These are phyloP conservation scores for Atherinosoma microstoma DNA, from an alignment of 2,797 vertebrate species.

Conservation along the genomic window DNA sequence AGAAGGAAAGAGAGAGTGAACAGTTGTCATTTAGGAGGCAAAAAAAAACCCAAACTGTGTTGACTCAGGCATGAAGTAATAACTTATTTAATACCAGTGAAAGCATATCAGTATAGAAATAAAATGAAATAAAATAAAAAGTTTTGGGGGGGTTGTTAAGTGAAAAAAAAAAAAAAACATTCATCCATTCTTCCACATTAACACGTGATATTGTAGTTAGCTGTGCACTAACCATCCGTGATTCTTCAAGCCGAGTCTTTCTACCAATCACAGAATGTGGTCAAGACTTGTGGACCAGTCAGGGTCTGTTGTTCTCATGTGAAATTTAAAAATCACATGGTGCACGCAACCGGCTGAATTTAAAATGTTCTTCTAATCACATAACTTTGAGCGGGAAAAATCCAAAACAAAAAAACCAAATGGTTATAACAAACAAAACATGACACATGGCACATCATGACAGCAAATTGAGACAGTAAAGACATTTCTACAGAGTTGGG, in stretches of 20 bases:
- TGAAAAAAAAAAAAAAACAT: too few relatives aligned
- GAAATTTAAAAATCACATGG: too few relatives aligned
- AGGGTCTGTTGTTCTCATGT: not conserved
- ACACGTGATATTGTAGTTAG: too few relatives aligned
- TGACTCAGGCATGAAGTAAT: slow-evolving; percentile 40
- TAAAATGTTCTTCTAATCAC: not conserved
- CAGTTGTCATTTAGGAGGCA: slow-evolving; percentile 39
- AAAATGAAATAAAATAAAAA: not conserved
- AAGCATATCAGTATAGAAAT: not conserved
- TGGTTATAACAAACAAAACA: not conserved
- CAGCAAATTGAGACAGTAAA: not conserved
- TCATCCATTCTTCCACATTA: too few relatives aligned
- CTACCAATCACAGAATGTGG: too few relatives aligned
- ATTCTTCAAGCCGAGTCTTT: too few relatives aligned
- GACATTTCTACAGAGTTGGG: not conserved
- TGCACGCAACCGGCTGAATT: not conserved
- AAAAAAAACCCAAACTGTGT: slow-evolving; percentile 22
- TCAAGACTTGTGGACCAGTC: too few relatives aligned
- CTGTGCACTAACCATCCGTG: too few relatives aligned
- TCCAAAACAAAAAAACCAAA: not conserved
- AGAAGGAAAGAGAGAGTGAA: slow-evolving; percentile 17
- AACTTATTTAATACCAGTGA: slow-evolving; percentile 34
- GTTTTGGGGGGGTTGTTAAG: too few relatives aligned
- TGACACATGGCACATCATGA: too few relatives aligned
- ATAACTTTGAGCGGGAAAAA: not conserved